phyloP scores from a whole-genome alignment of 2,888 invertebrate species.

The Periphyllus acericola region DNA sequence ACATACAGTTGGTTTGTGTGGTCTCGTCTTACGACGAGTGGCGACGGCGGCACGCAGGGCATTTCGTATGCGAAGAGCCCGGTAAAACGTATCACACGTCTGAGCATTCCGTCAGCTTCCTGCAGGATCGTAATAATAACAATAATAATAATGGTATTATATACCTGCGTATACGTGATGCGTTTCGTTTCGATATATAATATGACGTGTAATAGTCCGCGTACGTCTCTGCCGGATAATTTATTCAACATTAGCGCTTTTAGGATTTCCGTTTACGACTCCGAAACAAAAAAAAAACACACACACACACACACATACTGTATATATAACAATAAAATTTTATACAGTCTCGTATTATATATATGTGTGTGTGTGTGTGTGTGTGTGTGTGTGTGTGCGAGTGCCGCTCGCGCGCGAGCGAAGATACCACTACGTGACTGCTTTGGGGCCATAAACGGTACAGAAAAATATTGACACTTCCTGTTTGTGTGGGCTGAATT shows the following conservation, averaged over 20 bases:
- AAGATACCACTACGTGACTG: conserved; percentile 40
- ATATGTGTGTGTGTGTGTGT: not conserved
- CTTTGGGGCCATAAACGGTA: conserved; percentile 61
- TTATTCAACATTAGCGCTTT: conserved; percentile 56
- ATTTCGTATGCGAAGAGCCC: conserved; percentile 13
- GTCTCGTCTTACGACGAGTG: not conserved
- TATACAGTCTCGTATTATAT: not conserved
- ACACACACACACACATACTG: not conserved
- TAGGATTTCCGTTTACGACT: conserved; percentile 60
- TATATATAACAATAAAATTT: conserved; percentile 36
- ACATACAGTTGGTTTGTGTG: not conserved
- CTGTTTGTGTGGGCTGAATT: conserved; percentile 59
- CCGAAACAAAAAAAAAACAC: conserved; percentile 24
- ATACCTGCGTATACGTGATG: not conserved
- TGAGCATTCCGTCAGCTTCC: conserved; percentile 37
- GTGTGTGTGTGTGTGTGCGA: not conserved
- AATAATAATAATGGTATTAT: not conserved
- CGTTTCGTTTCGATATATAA: conserved; percentile 3
- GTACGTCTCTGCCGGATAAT: conserved; percentile 33
- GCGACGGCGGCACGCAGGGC: not conserved
- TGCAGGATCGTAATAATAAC: conserved; percentile 20
- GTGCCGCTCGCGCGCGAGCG: not conserved
- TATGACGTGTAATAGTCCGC: not conserved
- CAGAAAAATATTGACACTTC: conserved; percentile 57
- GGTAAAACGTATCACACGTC: not conserved